phyloP scores from a whole-genome alignment of 2,797 vertebrate species.

The Eleutherodactylus coqui region DNA sequence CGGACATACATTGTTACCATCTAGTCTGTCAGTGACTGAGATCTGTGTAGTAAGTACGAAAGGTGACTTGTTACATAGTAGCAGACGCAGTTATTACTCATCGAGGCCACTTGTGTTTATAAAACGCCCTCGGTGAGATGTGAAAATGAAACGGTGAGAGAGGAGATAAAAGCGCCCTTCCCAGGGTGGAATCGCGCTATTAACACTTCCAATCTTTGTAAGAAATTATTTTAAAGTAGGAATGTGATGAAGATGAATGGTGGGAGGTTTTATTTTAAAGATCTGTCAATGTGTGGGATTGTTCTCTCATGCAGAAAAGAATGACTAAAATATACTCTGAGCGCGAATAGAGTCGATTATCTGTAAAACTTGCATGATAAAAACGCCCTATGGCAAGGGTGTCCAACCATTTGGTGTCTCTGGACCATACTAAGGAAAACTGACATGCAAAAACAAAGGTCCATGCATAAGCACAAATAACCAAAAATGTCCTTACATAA shows the following conservation, averaged over 20 bases:
- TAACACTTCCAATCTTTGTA: no score
- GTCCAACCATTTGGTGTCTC: no score
- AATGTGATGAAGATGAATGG: not conserved
- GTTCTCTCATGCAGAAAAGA: not conserved
- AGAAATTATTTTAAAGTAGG: not conserved
- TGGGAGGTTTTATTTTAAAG: not conserved
- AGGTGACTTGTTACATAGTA: constrained; percentile 20
- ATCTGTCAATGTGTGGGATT: not conserved
- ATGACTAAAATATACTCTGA: not conserved
- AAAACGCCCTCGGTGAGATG: constrained; percentile 2
- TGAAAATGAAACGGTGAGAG: not conserved
- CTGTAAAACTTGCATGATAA: no score
- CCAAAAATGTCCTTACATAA: no score
- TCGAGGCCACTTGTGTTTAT: constrained; percentile 10
- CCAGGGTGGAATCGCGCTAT: no score
- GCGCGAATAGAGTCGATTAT: no score
- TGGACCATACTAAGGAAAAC: no score
- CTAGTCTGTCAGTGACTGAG: constrained; percentile 4
- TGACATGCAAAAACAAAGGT: no score
- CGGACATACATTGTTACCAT: constrained; percentile 24
- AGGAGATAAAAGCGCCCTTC: no score
- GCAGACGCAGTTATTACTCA: constrained; percentile 4
- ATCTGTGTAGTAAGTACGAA: not conserved
- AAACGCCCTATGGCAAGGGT: no score
- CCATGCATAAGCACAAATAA: no score